Evolutionary conservation across 2,888 invertebrate genomes (phyloP).

Genomic region (Prosapia bicincta): DNA sequence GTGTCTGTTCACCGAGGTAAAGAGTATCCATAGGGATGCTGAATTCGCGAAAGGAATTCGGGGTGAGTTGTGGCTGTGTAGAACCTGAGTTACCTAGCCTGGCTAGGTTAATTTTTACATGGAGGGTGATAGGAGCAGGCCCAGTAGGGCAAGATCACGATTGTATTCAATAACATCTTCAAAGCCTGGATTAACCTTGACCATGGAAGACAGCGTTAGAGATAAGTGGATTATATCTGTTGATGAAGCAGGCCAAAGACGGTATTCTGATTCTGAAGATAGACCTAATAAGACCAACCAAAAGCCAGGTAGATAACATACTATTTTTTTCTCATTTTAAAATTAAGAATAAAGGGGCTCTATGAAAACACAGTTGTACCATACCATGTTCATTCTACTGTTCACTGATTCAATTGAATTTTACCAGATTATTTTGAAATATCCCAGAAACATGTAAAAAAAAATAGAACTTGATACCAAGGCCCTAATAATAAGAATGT

Average conservation of each 20-base stretch:
- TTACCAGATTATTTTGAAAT: too few species aligned
- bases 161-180: slow-evolving; percentile 33
- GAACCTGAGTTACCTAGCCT: not conserved
- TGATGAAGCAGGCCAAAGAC: slow-evolving; percentile 38
- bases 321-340: too few species aligned
- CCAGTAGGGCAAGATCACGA: slow-evolving; percentile 33
- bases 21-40: not conserved
- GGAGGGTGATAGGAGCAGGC: slow-evolving; percentile 34
- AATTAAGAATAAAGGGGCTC: too few species aligned
- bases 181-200: slow-evolving; percentile 32
- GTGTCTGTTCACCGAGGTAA: not conserved
- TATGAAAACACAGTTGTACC: too few species aligned
- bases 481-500: too few species aligned
- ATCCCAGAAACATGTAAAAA: too few species aligned
- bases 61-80: not conserved
- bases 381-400: too few species aligned
- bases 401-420: too few species aligned
- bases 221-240: slow-evolving; percentile 37
- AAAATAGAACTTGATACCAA: too few species aligned
- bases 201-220: slow-evolving; percentile 33
- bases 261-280: slow-evolving; percentile 42
- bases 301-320: not conserved
- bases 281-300: not conserved
- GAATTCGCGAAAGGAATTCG: not conserved
- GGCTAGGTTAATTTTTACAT: slow-evolving; percentile 20